These are phyloP conservation scores for Arenaria interpres DNA, from an alignment of 2,113 vertebrate genomes.

Conservation along the genomic window DNA sequence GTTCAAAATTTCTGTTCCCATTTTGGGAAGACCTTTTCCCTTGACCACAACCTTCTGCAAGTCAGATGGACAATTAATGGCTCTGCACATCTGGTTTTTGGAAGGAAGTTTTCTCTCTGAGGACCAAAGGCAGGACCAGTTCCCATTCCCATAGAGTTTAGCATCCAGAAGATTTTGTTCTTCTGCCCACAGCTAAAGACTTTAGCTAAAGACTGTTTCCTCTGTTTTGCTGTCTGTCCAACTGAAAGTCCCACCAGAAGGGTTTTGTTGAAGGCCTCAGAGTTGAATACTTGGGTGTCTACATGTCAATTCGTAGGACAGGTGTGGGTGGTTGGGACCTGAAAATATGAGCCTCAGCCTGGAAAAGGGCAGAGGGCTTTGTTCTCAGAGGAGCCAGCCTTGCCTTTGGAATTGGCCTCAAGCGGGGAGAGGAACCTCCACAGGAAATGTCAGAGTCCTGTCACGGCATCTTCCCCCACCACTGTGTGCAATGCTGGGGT, in stretches of 20 bases:
- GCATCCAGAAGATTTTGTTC: not conserved
- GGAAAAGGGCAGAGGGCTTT: not conserved
- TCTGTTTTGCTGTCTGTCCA: not conserved
- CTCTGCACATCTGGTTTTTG: not conserved
- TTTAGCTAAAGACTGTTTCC: not conserved
- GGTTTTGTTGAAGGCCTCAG: not conserved
- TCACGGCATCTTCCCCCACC: not conserved
- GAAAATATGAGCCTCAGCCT: not conserved
- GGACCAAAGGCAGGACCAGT: not conserved
- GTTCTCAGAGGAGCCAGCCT: not conserved
- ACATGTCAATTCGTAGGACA: fast-evolving
- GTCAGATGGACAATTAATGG: not conserved
- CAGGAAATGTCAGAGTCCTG: not conserved
- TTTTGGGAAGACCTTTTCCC: not conserved
- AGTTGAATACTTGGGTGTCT: not conserved
- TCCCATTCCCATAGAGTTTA: not conserved
- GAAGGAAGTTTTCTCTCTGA: not conserved
- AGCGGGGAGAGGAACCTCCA: not conserved
- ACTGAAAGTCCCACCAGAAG: not conserved
- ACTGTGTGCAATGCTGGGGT: not conserved
- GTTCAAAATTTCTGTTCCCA: not conserved
- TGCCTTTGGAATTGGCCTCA: not conserved
- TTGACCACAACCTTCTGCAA: not conserved
- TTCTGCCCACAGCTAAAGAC: not conserved
- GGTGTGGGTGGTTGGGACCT: not conserved